These are phyloP conservation scores for Apamea epomidion DNA, from an alignment of 2,888 invertebrate genomes.

Conservation along the genomic window DNA sequence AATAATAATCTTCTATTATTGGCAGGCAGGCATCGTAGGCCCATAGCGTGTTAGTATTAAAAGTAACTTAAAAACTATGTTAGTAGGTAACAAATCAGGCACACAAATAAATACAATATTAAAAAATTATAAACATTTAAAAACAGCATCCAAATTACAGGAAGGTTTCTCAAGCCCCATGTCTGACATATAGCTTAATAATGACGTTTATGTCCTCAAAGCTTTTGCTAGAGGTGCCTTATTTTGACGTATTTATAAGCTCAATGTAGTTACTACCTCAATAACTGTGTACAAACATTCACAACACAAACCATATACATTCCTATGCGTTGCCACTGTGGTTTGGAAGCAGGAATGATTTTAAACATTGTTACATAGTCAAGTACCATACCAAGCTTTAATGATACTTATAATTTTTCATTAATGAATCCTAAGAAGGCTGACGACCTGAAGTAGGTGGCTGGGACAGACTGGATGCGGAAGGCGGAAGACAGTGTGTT, in stretches of 20 bases:
- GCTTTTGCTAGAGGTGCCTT: background rate
- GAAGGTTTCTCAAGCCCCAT: too few relatives aligned
- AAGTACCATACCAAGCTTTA: slow-evolving; percentile 8
- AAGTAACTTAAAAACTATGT: too few relatives aligned
- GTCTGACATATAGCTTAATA: too few relatives aligned
- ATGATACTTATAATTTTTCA: slow-evolving; percentile 31
- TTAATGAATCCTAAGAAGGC: slow-evolving; percentile 3
- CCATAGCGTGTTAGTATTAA: too few relatives aligned
- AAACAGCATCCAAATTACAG: too few relatives aligned
- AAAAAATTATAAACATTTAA: too few relatives aligned
- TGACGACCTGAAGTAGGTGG: too few relatives aligned
- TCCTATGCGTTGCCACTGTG: slow-evolving; percentile 23
- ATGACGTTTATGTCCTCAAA: background rate
- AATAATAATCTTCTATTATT: too few relatives aligned
- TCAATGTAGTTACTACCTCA: background rate
- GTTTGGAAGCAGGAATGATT: slow-evolving; percentile 11
- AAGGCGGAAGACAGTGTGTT: background rate
- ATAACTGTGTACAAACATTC: slow-evolving; percentile 12
- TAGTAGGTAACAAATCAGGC: too few relatives aligned
- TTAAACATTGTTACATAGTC: slow-evolving; percentile 7
- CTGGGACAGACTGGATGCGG: background rate
- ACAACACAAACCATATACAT: slow-evolving; percentile 25
- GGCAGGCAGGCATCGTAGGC: too few relatives aligned
- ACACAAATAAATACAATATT: too few relatives aligned
- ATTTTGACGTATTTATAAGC: background rate